These are phyloP conservation scores for Pocillopora verrucosa DNA, from an alignment of 64 coral and sea anemone species.

Conservation along the genomic window DNA sequence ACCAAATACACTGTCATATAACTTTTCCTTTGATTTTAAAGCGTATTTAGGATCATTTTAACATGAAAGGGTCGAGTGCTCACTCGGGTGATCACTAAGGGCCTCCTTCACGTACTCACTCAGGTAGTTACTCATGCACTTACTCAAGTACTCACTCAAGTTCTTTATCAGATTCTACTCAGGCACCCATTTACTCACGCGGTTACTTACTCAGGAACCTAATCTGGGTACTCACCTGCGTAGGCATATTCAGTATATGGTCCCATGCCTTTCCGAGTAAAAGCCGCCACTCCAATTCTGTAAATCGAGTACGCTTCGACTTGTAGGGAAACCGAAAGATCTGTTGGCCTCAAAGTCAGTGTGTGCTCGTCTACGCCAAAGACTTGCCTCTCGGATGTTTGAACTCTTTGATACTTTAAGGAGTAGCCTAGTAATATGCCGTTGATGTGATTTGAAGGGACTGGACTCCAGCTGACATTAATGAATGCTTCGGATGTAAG, in stretches of 20 bases:
- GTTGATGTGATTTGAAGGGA: conserved; percentile 47
- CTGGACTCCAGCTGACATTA: conserved; percentile 37
- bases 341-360: background rate
- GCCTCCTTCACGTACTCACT: no score
- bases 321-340: background rate
- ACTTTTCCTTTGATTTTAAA: no score
- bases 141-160: no score
- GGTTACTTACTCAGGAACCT: background rate
- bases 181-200: background rate
- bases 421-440: conserved; percentile 50
- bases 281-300: conserved; percentile 45
- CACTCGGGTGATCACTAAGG: no score
- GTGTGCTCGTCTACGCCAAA: background rate
- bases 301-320: conserved; percentile 55
- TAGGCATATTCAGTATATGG: conserved; percentile 27
- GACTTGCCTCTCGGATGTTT: conserved; percentile 32
- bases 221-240: conserved; percentile 31
- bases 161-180: no score
- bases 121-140: no score
- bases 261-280: conserved; percentile 43
- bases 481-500: conserved; percentile 37
- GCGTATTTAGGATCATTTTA: no score
- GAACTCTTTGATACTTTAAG: conserved; percentile 28
- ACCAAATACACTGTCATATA: no score
- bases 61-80: no score